Conservation (phyloP, 1,140 invertebrate species). For the Drosophila tristis region DNA sequence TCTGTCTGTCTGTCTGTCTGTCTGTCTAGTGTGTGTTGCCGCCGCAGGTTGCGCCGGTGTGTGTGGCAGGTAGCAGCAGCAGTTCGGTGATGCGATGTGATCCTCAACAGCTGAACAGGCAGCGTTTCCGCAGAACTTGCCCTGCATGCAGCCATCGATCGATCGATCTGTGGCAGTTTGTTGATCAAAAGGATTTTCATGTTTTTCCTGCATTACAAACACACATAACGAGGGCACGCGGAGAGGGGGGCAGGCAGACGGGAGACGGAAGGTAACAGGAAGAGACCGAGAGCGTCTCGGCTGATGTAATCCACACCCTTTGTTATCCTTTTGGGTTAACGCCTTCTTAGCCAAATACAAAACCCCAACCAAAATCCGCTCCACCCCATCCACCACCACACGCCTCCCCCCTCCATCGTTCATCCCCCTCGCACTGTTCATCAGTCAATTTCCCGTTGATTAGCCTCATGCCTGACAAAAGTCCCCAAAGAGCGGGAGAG, state of each 20-base stretch:
- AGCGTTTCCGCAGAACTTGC: conserved; percentile 24
- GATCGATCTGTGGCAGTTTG: conserved; percentile 9
- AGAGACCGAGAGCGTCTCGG: too few species aligned
- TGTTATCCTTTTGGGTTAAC: background rate
- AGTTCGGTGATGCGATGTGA: background rate
- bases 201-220: conserved; percentile 57
- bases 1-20: background rate
- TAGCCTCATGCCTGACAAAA: conserved; percentile 41
- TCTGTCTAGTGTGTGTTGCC: background rate
- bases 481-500: conserved; percentile 5
- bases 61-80: conserved; percentile 18
- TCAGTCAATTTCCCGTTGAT: conserved; percentile 66
- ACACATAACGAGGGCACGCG: conserved; percentile 22
- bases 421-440: background rate
- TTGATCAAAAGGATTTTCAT: conserved; percentile 67
- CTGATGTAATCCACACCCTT: too few species aligned
- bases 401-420: too few species aligned
- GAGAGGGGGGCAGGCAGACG: too few species aligned
- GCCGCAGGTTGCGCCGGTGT: conserved; percentile 28
- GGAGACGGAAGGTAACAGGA: too few species aligned
- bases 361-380: too few species aligned
- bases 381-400: too few species aligned
- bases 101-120: conserved; percentile 14
- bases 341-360: too few species aligned
- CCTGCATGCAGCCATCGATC: conserved; percentile 4